Evolutionary conservation across 2,888 invertebrate species (phyloP).

Genomic region (Rutpela maculata): DNA sequence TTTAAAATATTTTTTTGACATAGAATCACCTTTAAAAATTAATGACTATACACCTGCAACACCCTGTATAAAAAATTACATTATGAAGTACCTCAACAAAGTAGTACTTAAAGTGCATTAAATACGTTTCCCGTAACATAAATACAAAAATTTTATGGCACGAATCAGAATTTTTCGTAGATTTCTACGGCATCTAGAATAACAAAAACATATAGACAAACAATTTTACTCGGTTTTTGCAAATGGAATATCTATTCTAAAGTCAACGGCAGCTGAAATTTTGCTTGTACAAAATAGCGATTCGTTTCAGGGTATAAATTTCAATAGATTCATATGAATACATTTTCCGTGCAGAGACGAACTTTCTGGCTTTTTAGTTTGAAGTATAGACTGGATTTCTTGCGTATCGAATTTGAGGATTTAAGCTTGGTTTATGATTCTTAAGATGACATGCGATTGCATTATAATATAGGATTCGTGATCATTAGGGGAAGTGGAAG

Average conservation of each 20-base stretch:
- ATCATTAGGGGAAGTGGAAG: too few species aligned
- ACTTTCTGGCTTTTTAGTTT: conserved; percentile 9
- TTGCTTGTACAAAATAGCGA: neutral
- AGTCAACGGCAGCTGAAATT: conserved; percentile 20
- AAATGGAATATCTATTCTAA: conserved; percentile 1
- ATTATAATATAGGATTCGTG: too few species aligned
- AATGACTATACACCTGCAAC: too few species aligned
- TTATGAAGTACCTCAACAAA: neutral
- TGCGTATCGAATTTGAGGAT: conserved; percentile 31
- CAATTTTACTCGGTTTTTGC: conserved; percentile 17
- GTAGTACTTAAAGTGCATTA: conserved; percentile 16
- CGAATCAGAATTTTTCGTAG: conserved; percentile 21
- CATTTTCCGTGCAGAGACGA: conserved; percentile 12
- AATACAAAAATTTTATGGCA: conserved; percentile 28
- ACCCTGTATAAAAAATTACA: neutral
- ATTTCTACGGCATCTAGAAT: conserved; percentile 29
- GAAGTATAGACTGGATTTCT: conserved; percentile 15
- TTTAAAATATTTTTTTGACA: too few species aligned
- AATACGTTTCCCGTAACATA: conserved; percentile 17
- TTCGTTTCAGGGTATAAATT: conserved; percentile 34
- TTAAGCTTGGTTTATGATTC: neutral
- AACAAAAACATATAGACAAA: conserved; percentile 27
- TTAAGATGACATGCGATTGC: too few species aligned
- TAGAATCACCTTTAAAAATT: neutral
- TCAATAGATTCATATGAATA: conserved; percentile 21